Conservation (phyloP, 2,113 vertebrate genomes). For the Tachysurus fulvidraco region DNA sequence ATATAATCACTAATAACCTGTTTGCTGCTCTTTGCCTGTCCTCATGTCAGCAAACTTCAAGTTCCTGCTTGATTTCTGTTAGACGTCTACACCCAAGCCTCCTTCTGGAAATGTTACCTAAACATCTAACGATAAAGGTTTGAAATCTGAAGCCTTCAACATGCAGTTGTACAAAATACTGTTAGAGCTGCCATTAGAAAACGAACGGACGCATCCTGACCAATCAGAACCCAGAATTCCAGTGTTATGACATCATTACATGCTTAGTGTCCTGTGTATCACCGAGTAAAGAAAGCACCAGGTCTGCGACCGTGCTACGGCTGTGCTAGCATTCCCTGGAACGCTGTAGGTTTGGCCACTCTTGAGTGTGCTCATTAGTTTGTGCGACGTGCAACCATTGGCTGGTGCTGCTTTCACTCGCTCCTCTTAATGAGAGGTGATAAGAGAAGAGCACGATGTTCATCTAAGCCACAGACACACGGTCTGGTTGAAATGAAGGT, state of each 20-base stretch:
- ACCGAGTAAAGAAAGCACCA: background rate
- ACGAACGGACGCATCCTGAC: background rate
- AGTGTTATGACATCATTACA: background rate
- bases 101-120: background rate
- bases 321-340: background rate
- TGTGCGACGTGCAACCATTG: background rate
- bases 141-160: background rate
- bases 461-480: background rate
- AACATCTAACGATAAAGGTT: background rate
- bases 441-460: conserved; percentile 34
- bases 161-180: background rate
- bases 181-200: background rate
- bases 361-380: conserved; percentile 32
- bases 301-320: background rate
- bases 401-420: conserved; percentile 25
- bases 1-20: too few species aligned
- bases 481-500: background rate
- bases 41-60: too few species aligned
- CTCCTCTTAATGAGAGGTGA: conserved; percentile 46
- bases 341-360: conserved; percentile 9
- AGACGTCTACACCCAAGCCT: background rate
- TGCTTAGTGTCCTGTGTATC: too few species aligned
- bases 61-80: too few species aligned
- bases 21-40: too few species aligned
- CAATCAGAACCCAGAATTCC: background rate